phyloP scores from a whole-genome alignment of 2,888 invertebrate species.

The Orthonevra nobilis region DNA sequence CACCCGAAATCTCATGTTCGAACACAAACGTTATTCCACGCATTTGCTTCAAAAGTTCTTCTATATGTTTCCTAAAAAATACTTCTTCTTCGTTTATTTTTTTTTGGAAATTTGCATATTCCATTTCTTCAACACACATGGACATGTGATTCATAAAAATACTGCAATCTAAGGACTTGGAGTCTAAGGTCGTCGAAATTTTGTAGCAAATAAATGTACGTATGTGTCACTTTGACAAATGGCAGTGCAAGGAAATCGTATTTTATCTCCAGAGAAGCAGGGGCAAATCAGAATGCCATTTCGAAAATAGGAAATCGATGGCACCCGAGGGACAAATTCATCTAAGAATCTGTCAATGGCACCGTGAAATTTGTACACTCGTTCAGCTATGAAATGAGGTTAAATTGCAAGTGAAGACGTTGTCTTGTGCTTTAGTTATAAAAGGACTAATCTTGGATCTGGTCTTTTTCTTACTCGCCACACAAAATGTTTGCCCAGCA shows the following conservation, averaged over 20 bases:
- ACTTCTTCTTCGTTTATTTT: slow-evolving; percentile 21
- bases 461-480: no score
- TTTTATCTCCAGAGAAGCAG: background rate
- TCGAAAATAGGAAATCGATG: slow-evolving; percentile 57
- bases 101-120: slow-evolving; percentile 50
- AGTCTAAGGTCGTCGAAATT: background rate
- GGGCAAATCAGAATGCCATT: slow-evolving; percentile 20
- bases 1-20: no score
- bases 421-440: no score
- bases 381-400: slow-evolving; percentile 26
- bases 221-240: slow-evolving; percentile 13
- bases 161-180: background rate
- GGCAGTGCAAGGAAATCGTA: slow-evolving; percentile 9
- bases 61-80: slow-evolving; percentile 16
- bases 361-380: slow-evolving; percentile 9
- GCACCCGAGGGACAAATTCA: slow-evolving; percentile 63
- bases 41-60: slow-evolving; percentile 3
- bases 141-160: background rate
- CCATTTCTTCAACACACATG: background rate
- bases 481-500: no score
- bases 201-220: no score
- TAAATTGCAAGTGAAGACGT: no score
- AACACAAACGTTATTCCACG: slow-evolving; percentile 34
- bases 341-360: slow-evolving; percentile 47
- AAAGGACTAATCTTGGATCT: no score